Evolutionary conservation across 2,113 vertebrate species (phyloP), one percentile per base, ranked within the genome.

Genomic region (Ovibos moschatus): DNA sequence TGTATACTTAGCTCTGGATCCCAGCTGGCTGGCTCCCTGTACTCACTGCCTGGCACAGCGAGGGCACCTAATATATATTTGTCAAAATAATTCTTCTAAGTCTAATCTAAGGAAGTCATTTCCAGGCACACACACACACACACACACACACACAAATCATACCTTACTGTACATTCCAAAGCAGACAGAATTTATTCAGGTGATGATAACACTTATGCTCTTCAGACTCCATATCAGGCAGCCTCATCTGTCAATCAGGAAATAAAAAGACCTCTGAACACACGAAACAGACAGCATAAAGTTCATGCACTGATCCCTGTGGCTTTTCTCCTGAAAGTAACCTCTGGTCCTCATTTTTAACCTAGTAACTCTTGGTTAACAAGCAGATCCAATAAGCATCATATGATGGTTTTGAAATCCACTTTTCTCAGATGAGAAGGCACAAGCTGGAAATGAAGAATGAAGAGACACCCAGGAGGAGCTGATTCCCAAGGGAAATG

Each of bases 181-280:
- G 85, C 45, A 64, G 94, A 21, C 4, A 57, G 94, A 91, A 58
- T 86, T 74, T 21, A 47, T 27, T 87, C 25, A 57, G 71, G 45
- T 36, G 60, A 89, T 33, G 74, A 28, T 30, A n/a, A 47, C 25
- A 23, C 33, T 16, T 50, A 5, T 17, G n/a, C 5, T 40, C 64
- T 57, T 78, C 64, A 87, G 93, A 82, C 36, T 15, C 60, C 51
- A 2, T 96, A 94, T 97, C 82, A 57, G 86, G 50, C 43, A 84
- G 88, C 78, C 78, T 96, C 78, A 91, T 97, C 97, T 93, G 50
- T 96, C 97, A 97, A 97, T 96, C 88, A 94, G 97, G 97, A 97
- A 98, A 95, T 28, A 19, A 27, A 86, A 43, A 91, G 82, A 16
- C 47, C 94, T 97, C 88, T 47, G 95, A 25, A 64, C 36, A 60